Base-by-base conservation (phyloP, 2,113 vertebrate species). In the Kryptolebias marmoratus region DNA sequence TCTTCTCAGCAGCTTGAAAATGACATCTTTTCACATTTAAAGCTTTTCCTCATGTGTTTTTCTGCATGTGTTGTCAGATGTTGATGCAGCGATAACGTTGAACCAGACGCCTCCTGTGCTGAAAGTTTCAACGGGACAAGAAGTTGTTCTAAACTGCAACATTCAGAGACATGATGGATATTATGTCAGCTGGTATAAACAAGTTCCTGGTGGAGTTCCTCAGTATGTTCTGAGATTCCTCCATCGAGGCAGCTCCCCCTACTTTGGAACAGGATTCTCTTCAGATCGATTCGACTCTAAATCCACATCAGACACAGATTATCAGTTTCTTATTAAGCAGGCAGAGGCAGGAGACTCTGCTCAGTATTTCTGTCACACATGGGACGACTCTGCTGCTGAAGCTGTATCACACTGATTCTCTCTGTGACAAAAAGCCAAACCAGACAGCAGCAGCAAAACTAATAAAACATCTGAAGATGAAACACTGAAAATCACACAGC, bases 221-320 rank as follows among this genome's bases (percentile, higher is more conserved):
- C 87, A 87, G 78, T 83, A 1, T 61, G 1, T 90, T 0, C 5
- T 90, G 0, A 1, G 0, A 0, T 68, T 59, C 22, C 22, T 22
- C 22, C 22, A 22, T 22, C 22, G 22, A 22, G 22, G 22, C 22
- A 22, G 22, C 22, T 22, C 22, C 63, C 9, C 1, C 1, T 0
- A 0, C 0, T 88, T 85, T 80, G 89, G 78, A 28, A 6, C 90
- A 61, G 89, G 90, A 14, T 87, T 89, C 73, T 86, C 82, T 1
- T 80, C 74, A 70, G 32, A 73, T 11, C 1, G 44, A 61, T 77
- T 77, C 45, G 36, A 39, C 0, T 77, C 61, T 47, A 77, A 66
- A 66, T 0, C 65, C 18, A 56, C 31, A 50, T 75, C 80, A 67
- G 0, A 44, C 66, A 63, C 0, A n/a, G 52, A 82, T 59, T 79